Evolutionary conservation across 1,140 invertebrate species (phyloP), one percentile per base, ranked within the genome.

Genomic region (Diorhabda elongata): DNA sequence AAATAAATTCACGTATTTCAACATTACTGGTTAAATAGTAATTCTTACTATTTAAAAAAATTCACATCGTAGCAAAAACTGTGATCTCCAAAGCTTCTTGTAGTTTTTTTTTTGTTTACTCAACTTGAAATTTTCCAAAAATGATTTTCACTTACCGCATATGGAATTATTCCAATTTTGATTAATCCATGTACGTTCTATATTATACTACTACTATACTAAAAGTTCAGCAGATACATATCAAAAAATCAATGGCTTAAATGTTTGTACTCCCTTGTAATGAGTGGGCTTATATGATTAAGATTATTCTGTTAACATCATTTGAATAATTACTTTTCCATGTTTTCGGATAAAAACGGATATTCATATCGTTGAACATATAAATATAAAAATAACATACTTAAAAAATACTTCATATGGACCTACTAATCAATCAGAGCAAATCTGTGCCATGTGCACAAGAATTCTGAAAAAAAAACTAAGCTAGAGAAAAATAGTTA

Each of bases 211-310:
- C 4, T 8, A 57, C 58, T 26, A 41, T 57, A 57, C 3, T 8
- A 42, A 11, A 7, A 66, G 59, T 5, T 58, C n/a, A 9, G 42
- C 52, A 9, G 26, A 58, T 9, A 56, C 61, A 58, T 70, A 70
- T 70, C 69, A 63, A 67, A 70, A 70, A 70, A 70, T 70, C 69
- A 70, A 70, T 70, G 58, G 61, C 41, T 60, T 61, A 42, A 62
- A 62, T 58, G 61, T 66, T 52, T 70, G 60, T 57, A 60, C 66
- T 70, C 62, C 42, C 45, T 44, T 67, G 64, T 71, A 63, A 71
- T 71, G 66, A 70, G 67, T 45, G 65, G 47, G 42, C 11, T 64
- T 47, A 44, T 45, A 45, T 61, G 70, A 71, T 71, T 71, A 64
- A 71, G 69, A 71, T 71, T 71, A 71, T 43, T 58, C 11, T 63